phyloP scores from a whole-genome alignment of 2,113 vertebrate genomes.

The Abramis brama region DNA sequence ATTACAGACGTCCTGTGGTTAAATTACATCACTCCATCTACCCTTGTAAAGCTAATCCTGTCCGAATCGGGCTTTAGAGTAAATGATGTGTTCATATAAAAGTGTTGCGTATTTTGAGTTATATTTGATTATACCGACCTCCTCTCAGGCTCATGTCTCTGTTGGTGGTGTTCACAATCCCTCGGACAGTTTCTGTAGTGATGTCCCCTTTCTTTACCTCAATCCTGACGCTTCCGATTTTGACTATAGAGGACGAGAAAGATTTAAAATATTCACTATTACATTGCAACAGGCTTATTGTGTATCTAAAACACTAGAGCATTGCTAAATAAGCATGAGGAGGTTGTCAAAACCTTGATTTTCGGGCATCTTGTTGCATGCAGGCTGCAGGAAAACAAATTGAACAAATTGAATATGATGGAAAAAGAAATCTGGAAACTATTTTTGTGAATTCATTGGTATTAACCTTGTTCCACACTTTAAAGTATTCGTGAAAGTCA shows the following conservation, averaged over 20 bases:
- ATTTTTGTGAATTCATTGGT: not conserved
- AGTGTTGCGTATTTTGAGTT: not conserved
- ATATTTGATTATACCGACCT: slow-evolving; percentile 42
- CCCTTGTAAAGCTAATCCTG: no score
- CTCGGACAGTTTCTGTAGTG: slow-evolving; percentile 56
- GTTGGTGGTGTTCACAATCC: slow-evolving; percentile 68
- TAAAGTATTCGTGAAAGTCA: slow-evolving; percentile 38
- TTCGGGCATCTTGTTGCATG: slow-evolving; percentile 22
- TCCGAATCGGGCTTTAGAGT: not conserved
- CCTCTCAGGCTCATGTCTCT: slow-evolving; percentile 51
- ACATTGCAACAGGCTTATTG: not conserved
- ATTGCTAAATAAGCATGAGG: not conserved
- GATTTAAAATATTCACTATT: not conserved
- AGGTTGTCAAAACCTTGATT: slow-evolving; percentile 52
- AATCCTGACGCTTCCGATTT: slow-evolving; percentile 56
- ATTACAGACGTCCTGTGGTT: no score
- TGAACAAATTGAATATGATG: not conserved
- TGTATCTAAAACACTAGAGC: not conserved
- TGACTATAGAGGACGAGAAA: slow-evolving; percentile 49
- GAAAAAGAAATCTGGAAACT: not conserved
- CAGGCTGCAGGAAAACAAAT: not conserved
- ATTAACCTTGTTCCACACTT: slow-evolving; percentile 53
- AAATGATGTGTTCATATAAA: not conserved
- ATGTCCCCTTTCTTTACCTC: slow-evolving; percentile 65
- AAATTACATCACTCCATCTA: no score